Base-by-base conservation (phyloP, 2,888 invertebrate genomes). In the Lingula anatina region DNA sequence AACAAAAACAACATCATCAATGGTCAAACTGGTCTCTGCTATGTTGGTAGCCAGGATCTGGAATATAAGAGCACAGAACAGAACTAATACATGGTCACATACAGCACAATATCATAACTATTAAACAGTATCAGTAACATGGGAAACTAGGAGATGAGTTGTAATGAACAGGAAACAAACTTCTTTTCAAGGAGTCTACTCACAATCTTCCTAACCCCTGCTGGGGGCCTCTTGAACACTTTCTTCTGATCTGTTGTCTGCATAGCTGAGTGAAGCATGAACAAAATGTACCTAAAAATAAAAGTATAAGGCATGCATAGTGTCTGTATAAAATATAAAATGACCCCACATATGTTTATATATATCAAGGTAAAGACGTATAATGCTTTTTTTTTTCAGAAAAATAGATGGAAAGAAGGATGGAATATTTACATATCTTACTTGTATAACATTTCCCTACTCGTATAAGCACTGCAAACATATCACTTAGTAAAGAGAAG, bases 1-100 rank as follows among this genome's bases (percentile, higher is more conserved):
- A 0, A 96, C 95, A 72, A 87, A 95, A 0, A 89, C 86, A 1
- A 97, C 88, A 78, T 96, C 95, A 61, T 93, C 89, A 54, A 97
- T 92, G 0, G 96, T 96, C 26, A 97, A 86, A 49, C 92, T 92
- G 0, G 94, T 95, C 78, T 97, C 96, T 0, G 95, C 94, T 50
- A 97, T 92, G 70, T 96, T 96, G 0, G 97, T 97, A 0, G 95
- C 86, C n/a, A 97, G 81, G 43, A 75, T 69, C 73, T 72, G 56
- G 21, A 58, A 52, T n/a, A n/a, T n/a, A n/a, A n/a, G n/a, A n/a
- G n/a, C n/a, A n/a, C n/a, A n/a, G n/a, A n/a, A 23, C 21, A 36
- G 27, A 25, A 48, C 15, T 39, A 21, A n/a, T 5, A 5, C 24
- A n/a, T 12, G 9, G n/a, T n/a, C n/a, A n/a, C n/a, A n/a, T n/a